A percentile compares a stretch with the other conserved stretches of the same genome.
These are phyloP conservation scores for Pogonomyrmex barbatus DNA, from an alignment of 1,140 invertebrate genomes.

Conservation along the genomic window DNA sequence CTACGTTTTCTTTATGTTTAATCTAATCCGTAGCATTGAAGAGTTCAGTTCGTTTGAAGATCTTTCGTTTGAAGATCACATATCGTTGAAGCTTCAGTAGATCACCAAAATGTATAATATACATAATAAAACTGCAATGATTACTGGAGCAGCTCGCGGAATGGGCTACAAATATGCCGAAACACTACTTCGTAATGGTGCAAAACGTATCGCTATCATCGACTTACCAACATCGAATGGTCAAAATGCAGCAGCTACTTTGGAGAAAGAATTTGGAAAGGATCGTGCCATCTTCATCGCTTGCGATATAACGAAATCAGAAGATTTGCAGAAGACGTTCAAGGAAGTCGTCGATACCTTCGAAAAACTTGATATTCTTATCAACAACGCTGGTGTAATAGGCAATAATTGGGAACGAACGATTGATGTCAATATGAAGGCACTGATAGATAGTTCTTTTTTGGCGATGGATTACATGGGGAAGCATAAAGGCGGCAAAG, in stretches of 20 bases:
- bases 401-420: conserved; percentile 85
- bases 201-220: conserved; percentile 72
- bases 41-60: not conserved
- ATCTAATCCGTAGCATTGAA: too few relatives aligned
- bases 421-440: conserved; percentile 83
- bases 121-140: too few relatives aligned
- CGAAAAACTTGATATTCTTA: conserved; percentile 87
- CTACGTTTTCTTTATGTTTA: too few relatives aligned
- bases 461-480: conserved; percentile 78
- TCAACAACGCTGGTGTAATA: conserved; percentile 88
- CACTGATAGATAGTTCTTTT: not conserved
- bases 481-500: conserved; percentile 78
- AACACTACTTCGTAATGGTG: conserved; percentile 83
- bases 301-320: conserved; percentile 26
- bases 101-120: conserved; percentile 6
- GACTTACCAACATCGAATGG: conserved; percentile 53
- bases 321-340: conserved; percentile 72
- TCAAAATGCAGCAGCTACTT: not conserved
- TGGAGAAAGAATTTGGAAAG: conserved; percentile 79
- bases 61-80: not conserved
- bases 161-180: conserved; percentile 84
- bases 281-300: conserved; percentile 39
- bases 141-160: too few relatives aligned
- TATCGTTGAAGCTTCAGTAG: too few relatives aligned
- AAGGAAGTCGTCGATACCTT: conserved; percentile 82